Evolutionary conservation across 2,888 invertebrate species (phyloP).

Genomic region (Orthosia gothica): DNA sequence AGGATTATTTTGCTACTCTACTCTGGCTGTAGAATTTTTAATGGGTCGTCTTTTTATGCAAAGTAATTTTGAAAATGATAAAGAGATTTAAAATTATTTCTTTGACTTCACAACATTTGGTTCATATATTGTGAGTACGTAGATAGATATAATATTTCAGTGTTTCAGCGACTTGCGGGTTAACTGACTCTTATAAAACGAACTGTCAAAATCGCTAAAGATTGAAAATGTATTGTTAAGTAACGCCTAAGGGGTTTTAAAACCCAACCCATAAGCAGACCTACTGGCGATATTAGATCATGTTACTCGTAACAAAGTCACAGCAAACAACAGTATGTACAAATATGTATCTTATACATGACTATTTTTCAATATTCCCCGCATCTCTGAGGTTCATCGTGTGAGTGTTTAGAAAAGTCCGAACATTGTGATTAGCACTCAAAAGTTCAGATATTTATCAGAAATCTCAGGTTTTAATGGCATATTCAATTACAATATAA

Average conservation of each 20-base stretch:
- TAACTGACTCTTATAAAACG: too few relatives aligned
- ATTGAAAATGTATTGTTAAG: too few relatives aligned
- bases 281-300: background rate
- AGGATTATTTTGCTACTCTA: slow-evolving; percentile 66
- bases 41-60: slow-evolving; percentile 24
- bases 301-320: background rate
- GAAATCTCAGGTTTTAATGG: too few relatives aligned
- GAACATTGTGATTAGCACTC: too few relatives aligned
- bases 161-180: background rate
- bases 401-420: background rate
- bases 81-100: slow-evolving; percentile 2
- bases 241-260: too few relatives aligned
- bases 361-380: background rate
- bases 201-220: background rate
- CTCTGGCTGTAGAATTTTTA: slow-evolving; percentile 26
- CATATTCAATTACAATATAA: slow-evolving; percentile 19
- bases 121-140: too few relatives aligned
- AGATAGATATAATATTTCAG: too few relatives aligned
- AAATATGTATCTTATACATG: background rate
- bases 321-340: background rate
- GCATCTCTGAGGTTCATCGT: background rate
- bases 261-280: background rate
- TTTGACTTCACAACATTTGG: background rate
- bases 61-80: slow-evolving; percentile 3
- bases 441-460: too few relatives aligned